Percentiles rank a stretch among this genome's conserved stretches.
phyloP scores from a whole-genome alignment of 2,113 vertebrate genomes.

The Pollachius pollachius region DNA sequence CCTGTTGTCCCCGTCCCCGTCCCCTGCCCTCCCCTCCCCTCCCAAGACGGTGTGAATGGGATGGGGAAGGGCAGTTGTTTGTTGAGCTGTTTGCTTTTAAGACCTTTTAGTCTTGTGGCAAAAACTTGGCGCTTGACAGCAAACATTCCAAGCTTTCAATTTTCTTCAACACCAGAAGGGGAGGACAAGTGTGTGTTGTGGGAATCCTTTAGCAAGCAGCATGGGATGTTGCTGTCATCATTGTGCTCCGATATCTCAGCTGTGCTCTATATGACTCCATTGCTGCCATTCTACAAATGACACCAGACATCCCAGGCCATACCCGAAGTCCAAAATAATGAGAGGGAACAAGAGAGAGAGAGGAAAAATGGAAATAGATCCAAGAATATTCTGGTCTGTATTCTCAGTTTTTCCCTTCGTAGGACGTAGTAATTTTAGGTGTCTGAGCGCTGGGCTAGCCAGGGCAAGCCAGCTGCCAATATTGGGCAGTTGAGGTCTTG shows the following conservation, averaged over 20 bases:
- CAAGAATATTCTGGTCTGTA: slow-evolving; percentile 52
- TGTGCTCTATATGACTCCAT: slow-evolving; percentile 52
- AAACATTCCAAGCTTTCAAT: slow-evolving; percentile 56
- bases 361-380: slow-evolving; percentile 52
- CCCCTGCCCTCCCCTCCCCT: no score
- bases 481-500: slow-evolving; percentile 33
- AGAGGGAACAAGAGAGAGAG: slow-evolving; percentile 33
- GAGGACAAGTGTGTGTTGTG: neutral
- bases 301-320: slow-evolving; percentile 29
- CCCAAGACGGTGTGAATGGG: no score
- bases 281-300: slow-evolving; percentile 29
- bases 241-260: slow-evolving; percentile 51
- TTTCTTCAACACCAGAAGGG: no score
- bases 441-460: slow-evolving; percentile 37
- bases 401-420: slow-evolving; percentile 48
- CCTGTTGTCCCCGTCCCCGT: no score
- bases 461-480: slow-evolving; percentile 36
- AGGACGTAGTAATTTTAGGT: slow-evolving; percentile 60
- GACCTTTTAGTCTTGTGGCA: slow-evolving; percentile 35
- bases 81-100: slow-evolving; percentile 56
- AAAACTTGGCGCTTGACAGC: slow-evolving; percentile 49
- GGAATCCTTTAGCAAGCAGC: slow-evolving; percentile 35
- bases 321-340: slow-evolving; percentile 39
- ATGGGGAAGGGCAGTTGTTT: slow-evolving; percentile 37
- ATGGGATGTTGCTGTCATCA: slow-evolving; percentile 55